These are phyloP conservation scores for Plecotus auritus DNA, from an alignment of 2,113 vertebrate species.

Conservation along the genomic window DNA sequence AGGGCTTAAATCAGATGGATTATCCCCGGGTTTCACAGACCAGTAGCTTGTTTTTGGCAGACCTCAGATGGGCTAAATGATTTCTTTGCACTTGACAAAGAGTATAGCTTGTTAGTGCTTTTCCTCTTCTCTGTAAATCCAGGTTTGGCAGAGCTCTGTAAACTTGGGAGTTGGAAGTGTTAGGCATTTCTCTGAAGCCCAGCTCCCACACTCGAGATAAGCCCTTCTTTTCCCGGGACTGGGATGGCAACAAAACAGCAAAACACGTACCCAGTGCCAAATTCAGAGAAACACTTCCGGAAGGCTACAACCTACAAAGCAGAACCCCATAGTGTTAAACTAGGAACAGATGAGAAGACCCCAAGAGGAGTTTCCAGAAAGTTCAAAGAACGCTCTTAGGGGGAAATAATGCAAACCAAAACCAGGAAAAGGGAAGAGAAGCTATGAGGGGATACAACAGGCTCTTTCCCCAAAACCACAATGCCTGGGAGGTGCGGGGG, in stretches of 20 bases:
- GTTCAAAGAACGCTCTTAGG: neutral
- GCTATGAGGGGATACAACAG: neutral
- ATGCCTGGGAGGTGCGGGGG: no score
- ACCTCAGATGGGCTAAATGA: neutral
- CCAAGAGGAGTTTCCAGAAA: neutral
- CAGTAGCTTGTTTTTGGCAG: neutral
- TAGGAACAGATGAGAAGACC: neutral
- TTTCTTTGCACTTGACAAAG: constrained; percentile 28
- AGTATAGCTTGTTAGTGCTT: neutral
- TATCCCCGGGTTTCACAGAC: neutral
- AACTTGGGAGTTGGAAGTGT: neutral
- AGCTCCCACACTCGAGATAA: neutral
- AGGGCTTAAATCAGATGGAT: neutral
- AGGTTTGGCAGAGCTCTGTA: neutral
- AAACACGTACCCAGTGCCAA: neutral
- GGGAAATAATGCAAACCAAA: neutral
- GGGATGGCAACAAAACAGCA: neutral
- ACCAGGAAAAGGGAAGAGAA: neutral
- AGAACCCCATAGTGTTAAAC: neutral
- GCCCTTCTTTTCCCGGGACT: neutral
- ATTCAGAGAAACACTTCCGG: neutral
- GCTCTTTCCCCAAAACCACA: neutral
- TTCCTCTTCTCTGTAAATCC: neutral
- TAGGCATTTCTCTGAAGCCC: neutral
- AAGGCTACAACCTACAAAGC: neutral